Evolutionary conservation across 2,113 vertebrate genomes (phyloP).

Genomic region (Pachyramphus minor): DNA sequence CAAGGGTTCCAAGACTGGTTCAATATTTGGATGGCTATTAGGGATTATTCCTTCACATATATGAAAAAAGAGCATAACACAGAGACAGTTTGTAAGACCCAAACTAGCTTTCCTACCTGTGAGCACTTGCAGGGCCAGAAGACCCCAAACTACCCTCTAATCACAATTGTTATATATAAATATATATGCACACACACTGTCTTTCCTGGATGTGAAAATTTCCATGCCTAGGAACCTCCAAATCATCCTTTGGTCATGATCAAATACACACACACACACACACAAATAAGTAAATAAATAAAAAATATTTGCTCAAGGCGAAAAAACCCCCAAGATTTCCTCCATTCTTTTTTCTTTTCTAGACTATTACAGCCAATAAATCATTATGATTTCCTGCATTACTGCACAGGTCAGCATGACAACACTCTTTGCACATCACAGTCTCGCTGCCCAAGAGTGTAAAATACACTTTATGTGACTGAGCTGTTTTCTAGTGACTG

Average conservation of each 20-base stretch:
- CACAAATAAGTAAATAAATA: background rate
- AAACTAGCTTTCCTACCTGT: background rate
- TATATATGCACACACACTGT: background rate
- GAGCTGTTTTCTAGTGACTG: background rate
- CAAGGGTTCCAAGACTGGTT: background rate
- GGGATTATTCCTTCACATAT: background rate
- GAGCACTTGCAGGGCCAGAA: background rate
- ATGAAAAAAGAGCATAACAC: background rate
- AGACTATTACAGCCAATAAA: background rate
- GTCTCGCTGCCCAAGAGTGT: background rate
- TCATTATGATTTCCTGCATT: background rate
- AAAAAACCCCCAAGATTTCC: background rate
- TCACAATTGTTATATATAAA: background rate
- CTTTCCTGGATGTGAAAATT: background rate
- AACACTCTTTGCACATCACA: background rate
- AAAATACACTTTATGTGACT: background rate
- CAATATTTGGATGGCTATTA: background rate
- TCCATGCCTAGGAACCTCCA: background rate
- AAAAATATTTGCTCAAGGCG: background rate
- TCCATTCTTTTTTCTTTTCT: accelerated
- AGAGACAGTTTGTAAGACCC: background rate
- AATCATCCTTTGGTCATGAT: background rate
- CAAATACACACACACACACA: background rate
- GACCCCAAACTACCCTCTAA: background rate
- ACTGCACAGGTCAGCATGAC: background rate